A percentile compares a stretch with the other conserved stretches of the same genome.
These are phyloP conservation scores for Apamea anceps DNA, from an alignment of 2,888 invertebrate genomes.

Conservation along the genomic window DNA sequence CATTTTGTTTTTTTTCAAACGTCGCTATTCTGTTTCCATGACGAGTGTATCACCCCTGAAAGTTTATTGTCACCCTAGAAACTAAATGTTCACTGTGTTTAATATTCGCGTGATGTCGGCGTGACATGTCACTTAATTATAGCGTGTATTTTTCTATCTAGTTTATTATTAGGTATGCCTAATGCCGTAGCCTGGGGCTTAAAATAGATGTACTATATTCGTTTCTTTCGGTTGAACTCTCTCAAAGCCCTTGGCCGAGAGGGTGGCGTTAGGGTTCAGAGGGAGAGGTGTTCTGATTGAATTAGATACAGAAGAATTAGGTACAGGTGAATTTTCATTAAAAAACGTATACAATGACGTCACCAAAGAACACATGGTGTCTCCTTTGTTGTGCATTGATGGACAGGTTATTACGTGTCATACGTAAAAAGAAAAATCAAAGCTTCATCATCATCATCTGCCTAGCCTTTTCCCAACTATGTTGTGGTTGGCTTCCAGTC, in stretches of 20 bases:
- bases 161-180: slow-evolving; percentile 36
- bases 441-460: neutral
- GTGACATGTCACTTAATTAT: slow-evolving; percentile 58
- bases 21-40: neutral
- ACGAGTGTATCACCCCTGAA: neutral
- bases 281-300: slow-evolving; percentile 14
- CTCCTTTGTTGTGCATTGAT: neutral
- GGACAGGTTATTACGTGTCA: neutral
- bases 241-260: slow-evolving; percentile 46
- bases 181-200: slow-evolving; percentile 25
- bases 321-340: slow-evolving; percentile 32
- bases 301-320: slow-evolving; percentile 11
- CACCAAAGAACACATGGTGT: neutral
- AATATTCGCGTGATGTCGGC: slow-evolving; percentile 50
- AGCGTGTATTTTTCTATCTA: slow-evolving; percentile 46
- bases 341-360: slow-evolving; percentile 14
- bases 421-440: neutral
- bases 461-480: neutral
- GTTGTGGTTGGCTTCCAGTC: too few species aligned
- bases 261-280: slow-evolving; percentile 42
- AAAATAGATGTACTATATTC: slow-evolving; percentile 59
- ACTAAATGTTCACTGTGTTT: slow-evolving; percentile 13
- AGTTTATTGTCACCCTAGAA: slow-evolving; percentile 6
- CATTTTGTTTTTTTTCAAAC: neutral
- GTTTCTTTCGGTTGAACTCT: slow-evolving; percentile 55